These are phyloP conservation scores for Morpho helenor DNA, from an alignment of 2,888 invertebrate species.

Conservation along the genomic window DNA sequence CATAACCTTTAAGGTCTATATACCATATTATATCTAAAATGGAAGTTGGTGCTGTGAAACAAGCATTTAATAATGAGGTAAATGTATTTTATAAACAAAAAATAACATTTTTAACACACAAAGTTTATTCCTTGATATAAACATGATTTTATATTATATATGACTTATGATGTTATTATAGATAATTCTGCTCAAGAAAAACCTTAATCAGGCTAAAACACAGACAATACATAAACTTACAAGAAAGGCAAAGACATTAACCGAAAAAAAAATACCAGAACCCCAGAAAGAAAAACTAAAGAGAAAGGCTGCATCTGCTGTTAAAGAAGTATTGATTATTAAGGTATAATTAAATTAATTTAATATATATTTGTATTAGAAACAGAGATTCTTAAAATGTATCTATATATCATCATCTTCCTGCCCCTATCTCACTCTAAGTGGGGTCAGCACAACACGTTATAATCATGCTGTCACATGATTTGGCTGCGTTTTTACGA, in stretches of 20 bases:
- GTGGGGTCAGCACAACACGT: no score
- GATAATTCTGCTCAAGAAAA: constrained; percentile 64
- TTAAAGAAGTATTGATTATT: constrained; percentile 64
- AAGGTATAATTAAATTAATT: constrained; percentile 47
- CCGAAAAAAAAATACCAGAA: constrained; percentile 58
- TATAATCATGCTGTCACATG: no score
- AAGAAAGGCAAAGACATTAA: constrained; percentile 61
- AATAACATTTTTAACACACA: not conserved
- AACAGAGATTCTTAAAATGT: no score
- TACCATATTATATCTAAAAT: constrained; percentile 35
- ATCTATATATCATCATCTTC: no score
- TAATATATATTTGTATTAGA: no score
- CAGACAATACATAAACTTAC: constrained; percentile 68
- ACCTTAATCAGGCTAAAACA: constrained; percentile 62
- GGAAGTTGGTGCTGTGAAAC: constrained; percentile 74
- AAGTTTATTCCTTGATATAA: no score
- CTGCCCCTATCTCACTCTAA: no score
- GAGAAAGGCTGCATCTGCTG: constrained; percentile 61
- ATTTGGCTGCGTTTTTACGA: no score
- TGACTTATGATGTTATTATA: constrained; percentile 36
- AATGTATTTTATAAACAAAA: constrained; percentile 5
- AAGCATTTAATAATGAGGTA: constrained; percentile 72
- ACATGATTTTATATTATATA: not conserved
- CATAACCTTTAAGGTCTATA: not conserved
- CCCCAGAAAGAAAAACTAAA: constrained; percentile 54